Base-by-base conservation (phyloP, 2,113 vertebrate species). In the Symphodus melops region DNA sequence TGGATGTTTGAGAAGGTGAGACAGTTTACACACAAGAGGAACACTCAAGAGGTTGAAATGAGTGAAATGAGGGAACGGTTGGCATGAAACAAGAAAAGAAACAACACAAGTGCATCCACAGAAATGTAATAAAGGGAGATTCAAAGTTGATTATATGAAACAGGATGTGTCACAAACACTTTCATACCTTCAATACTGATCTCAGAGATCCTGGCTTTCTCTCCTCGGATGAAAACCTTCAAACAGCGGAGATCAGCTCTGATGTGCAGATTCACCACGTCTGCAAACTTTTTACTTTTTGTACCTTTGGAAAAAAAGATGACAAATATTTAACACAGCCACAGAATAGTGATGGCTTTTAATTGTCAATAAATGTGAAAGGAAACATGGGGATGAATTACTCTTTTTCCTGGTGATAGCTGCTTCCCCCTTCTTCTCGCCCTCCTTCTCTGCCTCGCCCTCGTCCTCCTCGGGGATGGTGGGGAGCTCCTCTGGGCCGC, bases 221-320 rank as follows among this genome's bases (percentile, higher is more conserved):
- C 92, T 84, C 96, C 96, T 89, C 96, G 93, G 78, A 99, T 97
- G 90, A 97, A 99, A 80, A 99, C 89, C 83, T 94, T 96, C 76
- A 99, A 93, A 88, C 95, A 96, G n/a, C 95, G 95, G 71, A 99
- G 91, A 83, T 98, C 96, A 0, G 96, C 96, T 92, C 94, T 95
- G 85, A 98, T 92, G 77, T 95, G 95, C 60, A 98, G 90, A 83
- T 95, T 96, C 8, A 97, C 89, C 78, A 96, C 89, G 83, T 97
- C 96, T 66, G 97, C 95, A 86, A 92, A 93, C 85, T 94, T 97
- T 0, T 94, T 92, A 72, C 89, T 93, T 90, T 95, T 98, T 59
- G 92, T 88, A 70, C 91, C 98, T 99, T 70, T 19, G n/a, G n/a
- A 28, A 46, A 68, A 72, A 33, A 65, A 85, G 10, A 1, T 7